Evolutionary conservation across 2,797 vertebrate species (phyloP).

Genomic region (Amblyraja radiata): DNA sequence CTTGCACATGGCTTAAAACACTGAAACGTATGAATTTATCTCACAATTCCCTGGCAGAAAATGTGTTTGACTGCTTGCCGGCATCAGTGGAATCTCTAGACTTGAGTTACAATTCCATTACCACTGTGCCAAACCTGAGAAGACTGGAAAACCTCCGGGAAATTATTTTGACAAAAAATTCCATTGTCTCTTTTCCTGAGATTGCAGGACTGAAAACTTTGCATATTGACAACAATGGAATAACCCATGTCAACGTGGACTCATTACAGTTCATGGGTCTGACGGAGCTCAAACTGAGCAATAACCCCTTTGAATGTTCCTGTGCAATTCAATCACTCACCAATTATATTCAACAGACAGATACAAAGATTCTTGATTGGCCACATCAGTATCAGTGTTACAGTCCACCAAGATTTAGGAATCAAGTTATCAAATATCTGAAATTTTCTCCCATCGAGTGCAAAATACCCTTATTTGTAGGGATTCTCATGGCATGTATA

Average conservation of each 20-base stretch:
- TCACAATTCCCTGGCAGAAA: neutral
- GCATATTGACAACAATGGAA: conserved; percentile 33
- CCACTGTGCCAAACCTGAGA: conserved; percentile 17
- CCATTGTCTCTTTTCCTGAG: conserved; percentile 20
- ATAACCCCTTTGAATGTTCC: conserved; percentile 38
- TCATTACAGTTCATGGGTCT: neutral
- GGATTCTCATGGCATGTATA: neutral
- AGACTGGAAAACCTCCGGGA: neutral
- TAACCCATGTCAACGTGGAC: neutral
- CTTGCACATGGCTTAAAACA: conserved; percentile 28
- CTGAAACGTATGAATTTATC: conserved; percentile 28
- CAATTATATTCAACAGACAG: conserved; percentile 19
- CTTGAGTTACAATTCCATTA: conserved; percentile 37
- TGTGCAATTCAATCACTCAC: conserved; percentile 32
- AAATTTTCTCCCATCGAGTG: conserved; percentile 33
- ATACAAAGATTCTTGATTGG: conserved; percentile 11
- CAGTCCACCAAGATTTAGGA: neutral
- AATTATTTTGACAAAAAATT: conserved; percentile 30
- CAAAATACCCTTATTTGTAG: conserved; percentile 27
- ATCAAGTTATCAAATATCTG: conserved; percentile 23
- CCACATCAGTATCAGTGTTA: conserved; percentile 20
- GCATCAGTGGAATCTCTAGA: conserved; percentile 33
- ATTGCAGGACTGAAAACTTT: conserved; percentile 19
- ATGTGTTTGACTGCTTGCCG: conserved; percentile 36
- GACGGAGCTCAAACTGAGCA: conserved; percentile 34